Evolutionary conservation across 2,888 invertebrate species (phyloP).

Genomic region (Syrphus vitripennis): DNA sequence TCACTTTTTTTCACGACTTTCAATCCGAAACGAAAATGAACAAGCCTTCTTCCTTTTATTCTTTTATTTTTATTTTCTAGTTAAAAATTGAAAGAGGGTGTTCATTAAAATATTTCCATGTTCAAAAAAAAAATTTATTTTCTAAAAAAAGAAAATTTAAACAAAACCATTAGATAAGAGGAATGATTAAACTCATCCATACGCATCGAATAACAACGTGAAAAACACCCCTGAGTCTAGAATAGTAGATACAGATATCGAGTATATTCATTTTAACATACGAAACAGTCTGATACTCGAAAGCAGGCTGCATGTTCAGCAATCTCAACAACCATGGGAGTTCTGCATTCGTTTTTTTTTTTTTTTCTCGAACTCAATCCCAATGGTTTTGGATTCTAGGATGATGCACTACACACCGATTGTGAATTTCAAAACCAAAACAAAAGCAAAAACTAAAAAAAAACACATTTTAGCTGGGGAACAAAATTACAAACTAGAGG

Average conservation of each 20-base stretch:
- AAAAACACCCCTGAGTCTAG: not conserved
- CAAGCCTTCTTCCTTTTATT: not conserved
- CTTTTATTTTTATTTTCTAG: not conserved
- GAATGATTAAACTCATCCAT: not conserved
- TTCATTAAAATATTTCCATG: not conserved
- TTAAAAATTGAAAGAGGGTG: not conserved
- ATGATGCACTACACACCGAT: not conserved
- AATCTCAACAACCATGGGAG: conserved; percentile 1
- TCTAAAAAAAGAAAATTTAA: not conserved
- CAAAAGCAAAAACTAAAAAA: no score
- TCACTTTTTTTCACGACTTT: no score
- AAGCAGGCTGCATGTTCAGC: not conserved
- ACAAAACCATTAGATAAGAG: not conserved
- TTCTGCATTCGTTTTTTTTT: not conserved
- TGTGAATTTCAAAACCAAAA: not conserved
- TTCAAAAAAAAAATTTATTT: not conserved
- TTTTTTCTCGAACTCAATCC: not conserved
- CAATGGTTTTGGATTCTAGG: not conserved
- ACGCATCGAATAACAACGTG: not conserved
- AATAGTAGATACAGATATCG: not conserved
- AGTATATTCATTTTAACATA: not conserved
- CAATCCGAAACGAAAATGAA: no score
- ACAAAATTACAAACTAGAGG: conserved; percentile 13
- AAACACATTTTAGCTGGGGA: not conserved
- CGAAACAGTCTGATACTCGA: conserved; percentile 2